Percentiles rank a stretch among this genome's conserved stretches.
phyloP scores from a whole-genome alignment of 2,113 vertebrate genomes.

The Rhea pennata region DNA sequence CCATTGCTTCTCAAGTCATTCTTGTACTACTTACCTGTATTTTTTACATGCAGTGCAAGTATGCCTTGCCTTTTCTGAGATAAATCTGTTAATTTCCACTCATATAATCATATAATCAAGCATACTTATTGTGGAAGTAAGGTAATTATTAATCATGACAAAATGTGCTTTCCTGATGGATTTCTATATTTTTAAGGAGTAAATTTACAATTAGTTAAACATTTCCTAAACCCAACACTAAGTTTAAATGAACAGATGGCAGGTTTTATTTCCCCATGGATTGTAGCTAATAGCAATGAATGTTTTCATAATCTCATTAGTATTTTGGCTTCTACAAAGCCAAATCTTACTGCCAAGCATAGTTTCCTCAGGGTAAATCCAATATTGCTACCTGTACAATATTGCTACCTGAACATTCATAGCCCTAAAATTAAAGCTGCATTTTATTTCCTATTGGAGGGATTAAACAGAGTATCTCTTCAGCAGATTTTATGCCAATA shows the following conservation, averaged over 20 bases:
- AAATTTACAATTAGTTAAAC: neutral
- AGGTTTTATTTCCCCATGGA: neutral
- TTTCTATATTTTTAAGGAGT: neutral
- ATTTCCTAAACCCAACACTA: neutral
- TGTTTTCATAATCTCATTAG: neutral
- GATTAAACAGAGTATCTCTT: neutral
- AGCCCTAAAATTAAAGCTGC: neutral
- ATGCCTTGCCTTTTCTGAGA: neutral
- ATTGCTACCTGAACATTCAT: no score
- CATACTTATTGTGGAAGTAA: neutral
- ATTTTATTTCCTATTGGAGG: neutral
- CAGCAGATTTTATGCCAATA: neutral
- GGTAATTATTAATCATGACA: constrained; percentile 12
- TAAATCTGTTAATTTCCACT: neutral
- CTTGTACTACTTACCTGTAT: neutral
- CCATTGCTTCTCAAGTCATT: neutral
- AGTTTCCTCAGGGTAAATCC: neutral
- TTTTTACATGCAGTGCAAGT: neutral
- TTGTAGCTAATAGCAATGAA: neutral
- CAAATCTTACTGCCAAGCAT: neutral
- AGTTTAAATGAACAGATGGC: neutral
- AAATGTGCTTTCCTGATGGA: neutral
- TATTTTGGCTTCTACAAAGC: neutral
- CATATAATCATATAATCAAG: neutral
- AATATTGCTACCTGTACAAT: neutral